phyloP scores from a whole-genome alignment of 1,140 invertebrate species.

The Apis mellifera region DNA sequence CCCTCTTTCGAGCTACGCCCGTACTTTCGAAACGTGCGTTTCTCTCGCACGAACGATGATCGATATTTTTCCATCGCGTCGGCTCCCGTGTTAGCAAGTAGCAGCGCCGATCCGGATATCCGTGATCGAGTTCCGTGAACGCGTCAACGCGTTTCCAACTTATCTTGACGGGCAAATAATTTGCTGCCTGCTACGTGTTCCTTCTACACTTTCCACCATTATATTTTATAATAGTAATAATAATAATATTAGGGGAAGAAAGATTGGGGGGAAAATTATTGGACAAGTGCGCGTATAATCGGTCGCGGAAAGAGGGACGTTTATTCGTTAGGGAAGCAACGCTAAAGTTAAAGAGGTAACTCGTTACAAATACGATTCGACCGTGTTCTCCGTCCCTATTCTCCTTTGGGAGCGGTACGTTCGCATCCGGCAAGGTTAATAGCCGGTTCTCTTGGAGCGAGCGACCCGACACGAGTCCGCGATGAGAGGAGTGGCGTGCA shows the following conservation, averaged over 20 bases:
- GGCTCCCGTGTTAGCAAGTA: background rate
- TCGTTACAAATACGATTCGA: slow-evolving; percentile 47
- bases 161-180: background rate
- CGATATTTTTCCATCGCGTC: slow-evolving; percentile 35
- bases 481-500: slow-evolving; percentile 33
- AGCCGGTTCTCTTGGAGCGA: slow-evolving; percentile 56
- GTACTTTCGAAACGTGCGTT: slow-evolving; percentile 37
- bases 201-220: too few species aligned
- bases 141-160: background rate
- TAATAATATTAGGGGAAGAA: too few species aligned
- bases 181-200: too few species aligned
- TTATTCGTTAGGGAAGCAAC: slow-evolving; percentile 20
- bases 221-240: too few species aligned
- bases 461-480: slow-evolving; percentile 56
- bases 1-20: slow-evolving; percentile 37
- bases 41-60: slow-evolving; percentile 54
- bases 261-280: too few species aligned
- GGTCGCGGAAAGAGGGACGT: background rate
- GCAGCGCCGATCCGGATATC: background rate
- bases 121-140: background rate
- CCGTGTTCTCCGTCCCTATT: slow-evolving; percentile 12
- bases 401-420: slow-evolving; percentile 22
- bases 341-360: slow-evolving; percentile 35
- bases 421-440: slow-evolving; percentile 59
- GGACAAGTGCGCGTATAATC: too few species aligned